These are phyloP conservation scores for Elgaria multicarinata DNA, from an alignment of 2,113 vertebrate genomes.

Conservation along the genomic window DNA sequence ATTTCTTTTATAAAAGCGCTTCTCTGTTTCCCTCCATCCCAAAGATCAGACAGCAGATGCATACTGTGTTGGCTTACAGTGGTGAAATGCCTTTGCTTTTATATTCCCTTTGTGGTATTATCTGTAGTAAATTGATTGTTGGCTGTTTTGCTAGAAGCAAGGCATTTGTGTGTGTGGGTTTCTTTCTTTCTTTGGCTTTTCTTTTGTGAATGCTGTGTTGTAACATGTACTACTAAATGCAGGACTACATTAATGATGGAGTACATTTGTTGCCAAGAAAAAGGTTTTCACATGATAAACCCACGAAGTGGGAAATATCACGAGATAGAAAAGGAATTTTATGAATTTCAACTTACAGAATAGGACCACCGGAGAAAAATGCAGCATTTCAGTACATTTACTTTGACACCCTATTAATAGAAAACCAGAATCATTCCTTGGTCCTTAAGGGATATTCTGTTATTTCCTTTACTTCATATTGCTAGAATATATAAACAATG, in stretches of 20 bases:
- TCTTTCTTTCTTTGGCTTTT: not conserved
- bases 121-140: conserved; percentile 24
- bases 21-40: not conserved
- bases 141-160: not conserved
- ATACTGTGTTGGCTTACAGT: not conserved
- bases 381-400: not conserved
- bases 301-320: not conserved
- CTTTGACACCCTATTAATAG: not conserved
- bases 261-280: not conserved
- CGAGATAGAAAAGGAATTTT: not conserved
- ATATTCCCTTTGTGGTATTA: conserved; percentile 13
- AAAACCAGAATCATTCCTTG: not conserved
- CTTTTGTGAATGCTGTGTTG: not conserved
- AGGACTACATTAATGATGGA: not conserved
- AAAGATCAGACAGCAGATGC: not conserved
- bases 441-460: not conserved
- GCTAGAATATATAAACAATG: too few relatives aligned
- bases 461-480: not conserved
- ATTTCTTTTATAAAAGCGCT: not conserved
- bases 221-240: not conserved
- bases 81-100: not conserved
- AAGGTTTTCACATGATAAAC: not conserved
- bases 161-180: not conserved
- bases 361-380: not conserved
- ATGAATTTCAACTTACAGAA: not conserved